Conservation (phyloP, 2,797 vertebrate species). For the Corythornis leucogaster region DNA sequence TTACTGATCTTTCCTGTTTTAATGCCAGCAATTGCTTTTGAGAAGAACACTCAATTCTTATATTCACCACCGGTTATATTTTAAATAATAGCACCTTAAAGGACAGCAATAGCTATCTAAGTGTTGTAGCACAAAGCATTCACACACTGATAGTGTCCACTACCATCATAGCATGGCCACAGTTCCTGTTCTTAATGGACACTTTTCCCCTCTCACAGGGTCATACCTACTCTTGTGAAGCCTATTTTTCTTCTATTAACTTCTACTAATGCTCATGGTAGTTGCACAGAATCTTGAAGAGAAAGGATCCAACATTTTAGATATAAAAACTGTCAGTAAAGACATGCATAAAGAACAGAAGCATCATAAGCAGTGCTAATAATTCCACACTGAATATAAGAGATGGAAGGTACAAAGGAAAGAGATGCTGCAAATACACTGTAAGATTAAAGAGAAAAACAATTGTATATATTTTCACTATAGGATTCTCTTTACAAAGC, state of each 20-base stretch:
- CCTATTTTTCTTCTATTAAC: background rate
- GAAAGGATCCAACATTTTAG: background rate
- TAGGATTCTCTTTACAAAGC: background rate
- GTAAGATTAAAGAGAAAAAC: background rate
- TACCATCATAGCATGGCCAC: background rate
- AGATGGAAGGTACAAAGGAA: background rate
- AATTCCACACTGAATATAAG: conserved; percentile 9
- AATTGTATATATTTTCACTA: background rate
- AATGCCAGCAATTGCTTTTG: conserved; percentile 54
- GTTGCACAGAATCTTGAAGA: background rate
- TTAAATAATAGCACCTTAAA: conserved; percentile 58
- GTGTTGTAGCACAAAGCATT: conserved; percentile 21
- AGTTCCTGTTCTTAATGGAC: conserved; percentile 1
- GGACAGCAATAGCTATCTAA: conserved; percentile 20
- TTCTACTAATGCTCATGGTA: background rate
- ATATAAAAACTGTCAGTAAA: background rate
- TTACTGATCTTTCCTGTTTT: conserved; percentile 58
- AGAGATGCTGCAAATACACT: background rate
- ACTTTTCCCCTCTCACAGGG: background rate
- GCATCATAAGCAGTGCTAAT: background rate
- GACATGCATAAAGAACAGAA: background rate
- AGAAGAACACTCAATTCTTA: conserved; percentile 32
- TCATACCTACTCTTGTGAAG: background rate
- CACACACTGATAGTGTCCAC: background rate
- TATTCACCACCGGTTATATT: background rate